Evolutionary conservation across 1,140 invertebrate species (phyloP).

Genomic region (Bombus fervidus): DNA sequence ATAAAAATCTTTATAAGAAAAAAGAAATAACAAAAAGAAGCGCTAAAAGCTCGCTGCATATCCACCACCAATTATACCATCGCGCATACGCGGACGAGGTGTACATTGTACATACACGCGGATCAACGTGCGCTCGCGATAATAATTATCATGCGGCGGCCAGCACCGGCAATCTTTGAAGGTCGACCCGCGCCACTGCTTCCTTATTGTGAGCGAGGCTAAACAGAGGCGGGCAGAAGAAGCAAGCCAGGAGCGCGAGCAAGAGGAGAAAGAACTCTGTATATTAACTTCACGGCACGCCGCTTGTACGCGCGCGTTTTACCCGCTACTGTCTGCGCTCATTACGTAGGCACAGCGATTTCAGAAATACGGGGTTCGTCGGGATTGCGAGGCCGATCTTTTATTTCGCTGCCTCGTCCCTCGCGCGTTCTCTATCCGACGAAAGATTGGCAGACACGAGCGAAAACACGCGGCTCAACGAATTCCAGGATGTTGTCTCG

Average conservation of each 20-base stretch:
- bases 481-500: not conserved
- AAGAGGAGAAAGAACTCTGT: constrained; percentile 29
- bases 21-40: too few species aligned
- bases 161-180: constrained; percentile 71
- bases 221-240: not conserved
- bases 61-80: too few species aligned
- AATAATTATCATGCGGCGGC: constrained; percentile 68
- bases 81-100: too few species aligned
- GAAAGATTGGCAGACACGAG: not conserved
- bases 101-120: not conserved
- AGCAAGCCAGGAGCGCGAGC: not conserved
- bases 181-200: constrained; percentile 72
- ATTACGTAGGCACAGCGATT: constrained; percentile 62
- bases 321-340: constrained; percentile 41
- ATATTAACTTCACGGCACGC: constrained; percentile 59
- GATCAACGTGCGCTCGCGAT: constrained; percentile 34
- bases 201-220: constrained; percentile 69
- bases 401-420: not conserved
- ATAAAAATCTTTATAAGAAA: too few species aligned
- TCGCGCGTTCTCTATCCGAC: too few species aligned
- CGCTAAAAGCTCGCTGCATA: too few species aligned
- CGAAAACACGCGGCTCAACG: not conserved
- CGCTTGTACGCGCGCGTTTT: constrained; percentile 39
- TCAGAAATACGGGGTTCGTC: constrained; percentile 48
- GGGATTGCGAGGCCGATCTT: constrained; percentile 22